Base-by-base conservation (phyloP, 1,140 invertebrate species). In the Pogonomyrmex californicus region DNA sequence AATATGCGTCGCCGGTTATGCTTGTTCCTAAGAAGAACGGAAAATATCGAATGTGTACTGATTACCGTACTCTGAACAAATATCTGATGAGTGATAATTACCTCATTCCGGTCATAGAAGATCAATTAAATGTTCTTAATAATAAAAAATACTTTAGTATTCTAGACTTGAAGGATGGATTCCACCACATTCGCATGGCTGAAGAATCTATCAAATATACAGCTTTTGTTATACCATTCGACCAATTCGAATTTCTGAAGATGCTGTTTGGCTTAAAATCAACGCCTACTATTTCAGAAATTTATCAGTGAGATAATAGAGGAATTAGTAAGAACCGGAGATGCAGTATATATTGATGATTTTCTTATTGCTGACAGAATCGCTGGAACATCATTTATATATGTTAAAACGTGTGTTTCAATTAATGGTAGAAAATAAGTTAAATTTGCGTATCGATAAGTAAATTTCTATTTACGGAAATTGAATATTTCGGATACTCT, bases 341-440 rank as follows among this genome's bases (percentile, higher is more conserved):
- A 71, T 9, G 68, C 4, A n/a, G 30, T n/a, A 0, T 71, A 71
- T n/a, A 71, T 71, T 2, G 68, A 71, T 38, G 68, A 71, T 17
- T 54, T 71, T 4, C 9, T 71, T 1, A n/a, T 54, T 4, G 47
- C 68, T 1, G n/a, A 71, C 68, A 0, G 14, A 17, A 17, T 10
- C 47, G 1, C 0, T 71, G 7, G 47, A 71, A 1, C 68, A 71
- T 54, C 68, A 71, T n/a, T n/a, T 71, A 0, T 1, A 0, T 2
- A 5, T 54, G 2, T 17, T 71, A 14, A 70, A 17, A 14, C 17
- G 4, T 0, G 47, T 71, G 2, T 71, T 71, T 36, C 51, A 71
- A n/a, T 36, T 54, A 6, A 1, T 71, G 9, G 68, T 71, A 0
- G 23, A 17, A 1, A 71, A 71, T 36, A 51, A 17, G 7, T 7